A percentile compares a stretch with the other conserved stretches of the same genome.
Conservation (phyloP, 2,797 vertebrate genomes). For the Epinephelus coioides region DNA sequence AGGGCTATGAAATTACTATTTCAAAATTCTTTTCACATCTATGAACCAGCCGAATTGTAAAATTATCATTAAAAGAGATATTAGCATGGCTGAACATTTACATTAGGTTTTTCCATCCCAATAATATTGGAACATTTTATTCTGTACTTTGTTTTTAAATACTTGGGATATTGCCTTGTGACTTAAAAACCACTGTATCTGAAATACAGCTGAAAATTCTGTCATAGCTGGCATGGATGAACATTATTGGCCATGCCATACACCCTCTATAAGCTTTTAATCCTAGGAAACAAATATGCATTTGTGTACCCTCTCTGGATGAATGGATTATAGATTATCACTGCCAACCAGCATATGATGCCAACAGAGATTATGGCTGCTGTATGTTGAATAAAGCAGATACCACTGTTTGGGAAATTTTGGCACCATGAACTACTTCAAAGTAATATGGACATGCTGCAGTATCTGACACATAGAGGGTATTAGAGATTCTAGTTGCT, state of each 20-base stretch:
- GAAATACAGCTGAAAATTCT: slow-evolving; percentile 64
- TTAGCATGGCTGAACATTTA: slow-evolving; percentile 2
- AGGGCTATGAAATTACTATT: slow-evolving; percentile 1
- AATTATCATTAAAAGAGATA: slow-evolving; percentile 17
- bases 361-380: slow-evolving; percentile 82
- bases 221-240: slow-evolving; percentile 79
- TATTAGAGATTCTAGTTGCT: slow-evolving; percentile 69
- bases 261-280: slow-evolving; percentile 86
- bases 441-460: slow-evolving; percentile 71
- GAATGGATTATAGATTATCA: slow-evolving; percentile 88
- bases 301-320: slow-evolving; percentile 86
- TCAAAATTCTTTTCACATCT: not conserved
- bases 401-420: slow-evolving; percentile 78
- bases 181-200: slow-evolving; percentile 43
- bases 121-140: slow-evolving; percentile 2
- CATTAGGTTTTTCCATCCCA: not conserved
- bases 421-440: slow-evolving; percentile 72
- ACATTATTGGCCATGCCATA: slow-evolving; percentile 84
- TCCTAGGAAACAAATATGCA: slow-evolving; percentile 87
- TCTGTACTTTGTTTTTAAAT: slow-evolving; percentile 28
- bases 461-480: slow-evolving; percentile 68
- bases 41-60: slow-evolving; percentile 13
- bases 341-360: slow-evolving; percentile 85
- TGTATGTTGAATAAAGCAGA: slow-evolving; percentile 81
- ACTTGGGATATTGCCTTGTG: slow-evolving; percentile 31